Conservation (phyloP, 1,140 invertebrate species). For the Arion vulgaris region DNA sequence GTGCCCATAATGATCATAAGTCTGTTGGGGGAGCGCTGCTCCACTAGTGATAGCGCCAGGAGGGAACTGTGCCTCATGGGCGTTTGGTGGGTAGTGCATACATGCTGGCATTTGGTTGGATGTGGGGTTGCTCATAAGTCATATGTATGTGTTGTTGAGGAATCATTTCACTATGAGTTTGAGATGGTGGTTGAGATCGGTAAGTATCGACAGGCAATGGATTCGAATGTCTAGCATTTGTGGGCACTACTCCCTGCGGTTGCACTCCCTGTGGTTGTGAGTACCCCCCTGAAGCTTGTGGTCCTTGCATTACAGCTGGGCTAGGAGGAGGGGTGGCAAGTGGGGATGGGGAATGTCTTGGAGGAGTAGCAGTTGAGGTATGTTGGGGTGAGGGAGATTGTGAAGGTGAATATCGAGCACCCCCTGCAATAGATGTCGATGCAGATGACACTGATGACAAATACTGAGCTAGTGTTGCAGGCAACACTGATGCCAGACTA, state of each 20-base stretch:
- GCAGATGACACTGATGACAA: conserved; percentile 14
- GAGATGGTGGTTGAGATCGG: background rate
- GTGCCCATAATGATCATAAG: conserved; percentile 41
- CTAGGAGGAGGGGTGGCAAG: background rate
- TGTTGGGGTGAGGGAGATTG: background rate
- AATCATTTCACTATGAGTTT: too few species aligned
- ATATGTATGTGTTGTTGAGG: background rate
- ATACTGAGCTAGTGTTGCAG: conserved; percentile 36
- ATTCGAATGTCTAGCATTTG: background rate
- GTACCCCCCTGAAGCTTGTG: background rate
- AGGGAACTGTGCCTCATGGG: background rate
- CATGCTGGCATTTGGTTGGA: background rate
- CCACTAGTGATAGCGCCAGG: background rate
- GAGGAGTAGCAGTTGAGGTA: background rate
- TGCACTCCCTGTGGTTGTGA: too few species aligned
- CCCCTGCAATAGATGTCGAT: background rate
- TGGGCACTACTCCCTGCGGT: background rate
- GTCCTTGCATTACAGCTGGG: background rate
- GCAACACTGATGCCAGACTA: conserved; percentile 24
- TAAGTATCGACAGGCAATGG: background rate
- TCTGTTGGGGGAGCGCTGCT: conserved; percentile 34
- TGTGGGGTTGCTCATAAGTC: background rate
- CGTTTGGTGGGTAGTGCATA: background rate
- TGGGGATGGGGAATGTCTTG: background rate
- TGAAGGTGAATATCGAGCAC: background rate